Evolutionary conservation across 1,140 invertebrate species (phyloP), one percentile per base, ranked within the genome.

Genomic region (Cotesia typhae): DNA sequence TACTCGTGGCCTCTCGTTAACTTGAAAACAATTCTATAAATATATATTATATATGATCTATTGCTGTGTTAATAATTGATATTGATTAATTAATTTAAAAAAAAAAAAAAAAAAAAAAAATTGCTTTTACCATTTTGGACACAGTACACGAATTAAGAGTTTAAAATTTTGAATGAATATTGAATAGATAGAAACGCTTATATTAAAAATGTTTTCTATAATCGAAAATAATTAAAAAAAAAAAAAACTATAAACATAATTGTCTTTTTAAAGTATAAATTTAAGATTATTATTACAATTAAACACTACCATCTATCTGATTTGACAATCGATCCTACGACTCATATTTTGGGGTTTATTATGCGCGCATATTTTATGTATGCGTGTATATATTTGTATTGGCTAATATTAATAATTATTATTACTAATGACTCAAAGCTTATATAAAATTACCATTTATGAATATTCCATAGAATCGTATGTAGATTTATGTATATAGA

Each of bases 121-220:
- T 28, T 28, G 28, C 28, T 28, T 28, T 28, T 1, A 28, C 28
- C 28, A 28, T 28, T 28, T 28, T 28, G 28, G 28, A 28, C 10
- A 9, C 10, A 47, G 10, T 47, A 7, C 41, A 10, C 6, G 10
- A 47, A 47, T 47, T 47, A 47, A 10, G 41, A 73, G 69, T 75
- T 75, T 61, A 77, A 20, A 41, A 52, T 14, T 51, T 52, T 14
- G 20, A 6, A 17, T 66, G 12, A 51, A 51, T n/a, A 12, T 64
- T 10, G 38, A 38, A 64, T 20, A 20, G 59, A 60, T 38, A 41
- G 10, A 12, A 70, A 70, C 53, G 35, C 67, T 67, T 76, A 57
- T 71, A 20, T 60, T 73, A 76, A 75, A 60, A 75, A 70, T 71
- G 75, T 74, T 35, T 72, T 41, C 63, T 76, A 77, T 61, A 59